Percentiles rank a stretch among this genome's conserved stretches.
phyloP scores from a whole-genome alignment of 2,113 vertebrate species.

The Caloenas nicobarica region DNA sequence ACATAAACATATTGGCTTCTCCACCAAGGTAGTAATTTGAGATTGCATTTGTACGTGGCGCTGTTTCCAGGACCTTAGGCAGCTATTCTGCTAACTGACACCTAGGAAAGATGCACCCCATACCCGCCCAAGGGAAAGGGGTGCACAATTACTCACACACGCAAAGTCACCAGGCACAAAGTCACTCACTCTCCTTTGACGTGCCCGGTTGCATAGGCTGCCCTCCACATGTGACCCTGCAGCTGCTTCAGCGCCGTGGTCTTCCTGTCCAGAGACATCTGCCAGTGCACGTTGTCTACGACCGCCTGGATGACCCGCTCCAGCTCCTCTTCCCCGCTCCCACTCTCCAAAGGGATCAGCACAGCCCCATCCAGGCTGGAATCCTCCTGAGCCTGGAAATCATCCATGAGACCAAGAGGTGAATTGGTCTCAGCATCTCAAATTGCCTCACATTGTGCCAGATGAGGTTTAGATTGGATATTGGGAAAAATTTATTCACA shows the following conservation, averaged over 20 bases:
- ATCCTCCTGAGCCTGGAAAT: constrained; percentile 88
- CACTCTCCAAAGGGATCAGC: constrained; percentile 82
- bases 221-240: constrained; percentile 96
- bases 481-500: too few relatives aligned
- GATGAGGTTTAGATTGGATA: too few relatives aligned
- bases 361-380: constrained; percentile 83
- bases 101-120: neutral
- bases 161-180: neutral
- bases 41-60: neutral
- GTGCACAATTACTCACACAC: constrained; percentile 75
- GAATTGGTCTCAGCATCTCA: neutral
- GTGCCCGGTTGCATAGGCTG: constrained; percentile 85
- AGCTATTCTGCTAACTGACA: neutral
- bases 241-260: constrained; percentile 94
- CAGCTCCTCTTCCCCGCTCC: constrained; percentile 81
- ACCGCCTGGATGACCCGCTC: constrained; percentile 88
- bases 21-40: neutral
- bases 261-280: constrained; percentile 95
- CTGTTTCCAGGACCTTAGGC: neutral
- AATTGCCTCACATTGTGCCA: too few relatives aligned
- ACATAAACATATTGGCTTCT: accelerated
- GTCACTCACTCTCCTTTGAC: constrained; percentile 95
- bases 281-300: constrained; percentile 90
- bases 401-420: neutral
- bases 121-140: neutral